phyloP scores from a whole-genome alignment of 1,140 invertebrate species.

The Akabosia matsudoensis region DNA sequence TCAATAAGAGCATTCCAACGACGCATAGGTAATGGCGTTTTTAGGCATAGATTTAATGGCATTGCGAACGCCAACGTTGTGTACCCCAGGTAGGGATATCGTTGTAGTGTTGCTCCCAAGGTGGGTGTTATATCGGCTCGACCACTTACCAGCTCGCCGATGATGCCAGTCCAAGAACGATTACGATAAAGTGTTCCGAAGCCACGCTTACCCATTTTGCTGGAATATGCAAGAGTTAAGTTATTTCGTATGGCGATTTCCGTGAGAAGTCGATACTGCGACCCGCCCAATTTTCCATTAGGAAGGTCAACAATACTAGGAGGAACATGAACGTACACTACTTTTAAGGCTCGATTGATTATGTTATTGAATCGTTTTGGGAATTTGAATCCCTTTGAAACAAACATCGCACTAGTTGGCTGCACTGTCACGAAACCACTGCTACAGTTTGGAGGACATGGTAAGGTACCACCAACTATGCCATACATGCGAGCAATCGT shows the following conservation, averaged over 20 bases:
- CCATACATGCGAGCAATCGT: too few relatives aligned
- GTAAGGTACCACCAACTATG: too few relatives aligned
- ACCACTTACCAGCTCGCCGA: neutral
- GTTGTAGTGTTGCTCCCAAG: neutral
- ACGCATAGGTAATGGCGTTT: neutral
- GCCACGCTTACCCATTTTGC: neutral
- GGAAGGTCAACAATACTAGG: too few relatives aligned
- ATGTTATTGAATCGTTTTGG: too few relatives aligned
- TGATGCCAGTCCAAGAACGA: neutral
- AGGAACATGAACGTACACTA: too few relatives aligned
- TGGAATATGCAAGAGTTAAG: neutral
- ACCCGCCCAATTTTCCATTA: too few relatives aligned
- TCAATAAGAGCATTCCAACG: neutral
- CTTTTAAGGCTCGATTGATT: too few relatives aligned
- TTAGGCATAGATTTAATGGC: neutral
- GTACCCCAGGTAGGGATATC: neutral
- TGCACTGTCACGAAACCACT: too few relatives aligned
- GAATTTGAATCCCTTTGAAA: too few relatives aligned
- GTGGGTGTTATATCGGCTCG: neutral
- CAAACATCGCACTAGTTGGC: too few relatives aligned
- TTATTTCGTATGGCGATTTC: neutral
- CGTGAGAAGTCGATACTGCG: neutral
- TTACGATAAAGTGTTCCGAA: neutral
- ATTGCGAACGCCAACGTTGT: neutral
- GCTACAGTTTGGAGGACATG: too few relatives aligned